Percentiles rank a stretch among this genome's conserved stretches.
Evolutionary conservation across 2,797 vertebrate genomes (phyloP).

Genomic region (Sebastes minor): DNA sequence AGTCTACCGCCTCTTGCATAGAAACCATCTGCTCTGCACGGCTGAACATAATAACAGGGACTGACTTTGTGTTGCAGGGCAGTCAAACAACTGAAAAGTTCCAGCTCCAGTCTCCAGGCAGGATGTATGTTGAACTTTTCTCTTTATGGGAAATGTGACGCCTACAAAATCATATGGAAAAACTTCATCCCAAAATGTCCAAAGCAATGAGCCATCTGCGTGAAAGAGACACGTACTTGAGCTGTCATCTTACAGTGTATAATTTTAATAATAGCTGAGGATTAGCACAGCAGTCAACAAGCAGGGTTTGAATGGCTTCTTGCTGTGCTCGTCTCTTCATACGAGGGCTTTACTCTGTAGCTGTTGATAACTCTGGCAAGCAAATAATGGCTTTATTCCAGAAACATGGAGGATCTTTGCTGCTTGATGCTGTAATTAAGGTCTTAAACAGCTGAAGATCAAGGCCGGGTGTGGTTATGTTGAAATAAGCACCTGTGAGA

Average conservation of each 20-base stretch:
- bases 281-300: constrained; percentile 53
- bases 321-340: constrained; percentile 34
- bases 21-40: constrained; percentile 65
- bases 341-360: constrained; percentile 16
- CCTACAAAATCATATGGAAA: constrained; percentile 35
- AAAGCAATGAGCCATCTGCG: neutral
- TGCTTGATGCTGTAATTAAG: constrained; percentile 60
- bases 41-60: constrained; percentile 77
- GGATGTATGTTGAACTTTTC: constrained; percentile 26
- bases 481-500: constrained; percentile 55
- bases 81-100: constrained; percentile 43
- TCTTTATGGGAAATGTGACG: constrained; percentile 36
- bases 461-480: constrained; percentile 56
- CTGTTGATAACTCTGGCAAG: constrained; percentile 39
- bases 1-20: constrained; percentile 62
- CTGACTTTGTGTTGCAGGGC: constrained; percentile 37
- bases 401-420: constrained; percentile 33
- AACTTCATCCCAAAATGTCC: constrained; percentile 17
- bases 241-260: constrained; percentile 32
- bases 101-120: constrained; percentile 14
- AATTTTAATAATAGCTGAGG: constrained; percentile 53
- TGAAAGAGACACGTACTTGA: constrained; percentile 24
- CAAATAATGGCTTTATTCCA: constrained; percentile 47
- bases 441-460: constrained; percentile 59
- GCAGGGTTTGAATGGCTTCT: constrained; percentile 42